These are phyloP conservation scores for Leptopilina boulardi DNA, from an alignment of 1,140 invertebrate genomes.

Conservation along the genomic window DNA sequence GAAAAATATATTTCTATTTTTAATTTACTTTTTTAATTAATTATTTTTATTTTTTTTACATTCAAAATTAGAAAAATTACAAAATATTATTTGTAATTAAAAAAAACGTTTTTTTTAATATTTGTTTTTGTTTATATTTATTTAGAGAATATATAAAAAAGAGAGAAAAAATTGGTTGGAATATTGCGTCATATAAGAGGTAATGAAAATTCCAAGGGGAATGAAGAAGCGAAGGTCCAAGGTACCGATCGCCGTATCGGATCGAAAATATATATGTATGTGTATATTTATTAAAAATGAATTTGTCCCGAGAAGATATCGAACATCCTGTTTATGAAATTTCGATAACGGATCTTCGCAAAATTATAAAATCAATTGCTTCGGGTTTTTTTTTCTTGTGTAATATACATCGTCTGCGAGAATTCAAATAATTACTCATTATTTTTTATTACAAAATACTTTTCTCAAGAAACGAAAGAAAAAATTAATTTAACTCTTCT, in stretches of 20 bases:
- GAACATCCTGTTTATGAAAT: neutral
- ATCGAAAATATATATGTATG: slow-evolving; percentile 24
- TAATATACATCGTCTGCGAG: too few species aligned
- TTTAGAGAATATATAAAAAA: slow-evolving; percentile 50
- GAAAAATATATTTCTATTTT: neutral
- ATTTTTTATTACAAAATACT: neutral
- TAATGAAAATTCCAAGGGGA: slow-evolving; percentile 47
- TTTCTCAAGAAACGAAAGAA: neutral
- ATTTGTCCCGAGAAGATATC: slow-evolving; percentile 14
- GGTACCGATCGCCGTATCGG: slow-evolving; percentile 4
- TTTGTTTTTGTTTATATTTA: slow-evolving; percentile 44
- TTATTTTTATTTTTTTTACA: neutral
- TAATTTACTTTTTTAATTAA: neutral
- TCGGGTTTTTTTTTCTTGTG: neutral
- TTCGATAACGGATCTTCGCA: slow-evolving; percentile 1
- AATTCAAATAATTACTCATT: neutral
- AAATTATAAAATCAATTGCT: slow-evolving; percentile 25
- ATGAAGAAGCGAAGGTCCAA: slow-evolving; percentile 29
- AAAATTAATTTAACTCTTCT: too few species aligned
- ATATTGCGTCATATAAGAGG: slow-evolving; percentile 47
- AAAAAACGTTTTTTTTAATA: too few species aligned
- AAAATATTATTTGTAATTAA: neutral
- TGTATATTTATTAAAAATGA: slow-evolving; percentile 24
- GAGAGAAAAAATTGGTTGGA: neutral
- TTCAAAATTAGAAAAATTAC: too few species aligned